Evolutionary conservation across 2,888 invertebrate genomes (phyloP).

Genomic region (Chironomus riparius): DNA sequence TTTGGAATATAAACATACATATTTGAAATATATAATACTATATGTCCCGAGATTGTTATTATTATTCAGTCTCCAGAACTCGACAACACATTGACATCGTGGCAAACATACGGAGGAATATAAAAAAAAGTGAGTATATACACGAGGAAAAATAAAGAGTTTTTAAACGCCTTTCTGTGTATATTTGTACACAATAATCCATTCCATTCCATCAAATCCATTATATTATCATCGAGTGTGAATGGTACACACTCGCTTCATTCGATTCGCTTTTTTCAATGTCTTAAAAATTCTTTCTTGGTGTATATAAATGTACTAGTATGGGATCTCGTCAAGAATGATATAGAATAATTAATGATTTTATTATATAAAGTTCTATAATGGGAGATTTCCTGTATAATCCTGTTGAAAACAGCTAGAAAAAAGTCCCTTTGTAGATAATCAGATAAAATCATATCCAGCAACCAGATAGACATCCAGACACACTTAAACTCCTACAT

Average conservation of each 20-base stretch:
- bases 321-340: too few species aligned
- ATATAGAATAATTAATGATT: too few species aligned
- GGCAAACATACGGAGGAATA: neutral
- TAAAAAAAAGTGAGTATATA: neutral
- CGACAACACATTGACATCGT: neutral
- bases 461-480: too few species aligned
- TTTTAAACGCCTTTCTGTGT: neutral
- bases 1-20: neutral
- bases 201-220: constrained; percentile 6
- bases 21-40: neutral
- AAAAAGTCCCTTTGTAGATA: too few species aligned
- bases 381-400: too few species aligned
- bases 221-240: constrained; percentile 9
- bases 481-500: too few species aligned
- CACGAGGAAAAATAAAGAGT: neutral
- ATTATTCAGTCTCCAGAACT: neutral
- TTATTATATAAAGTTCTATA: too few species aligned
- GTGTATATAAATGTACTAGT: neutral
- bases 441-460: too few species aligned
- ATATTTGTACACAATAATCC: neutral
- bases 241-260: neutral
- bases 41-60: neutral
- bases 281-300: neutral
- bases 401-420: too few species aligned
- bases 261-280: neutral